Conservation (phyloP, 2,797 vertebrate genomes). For the Chiroxiphia lanceolata region DNA sequence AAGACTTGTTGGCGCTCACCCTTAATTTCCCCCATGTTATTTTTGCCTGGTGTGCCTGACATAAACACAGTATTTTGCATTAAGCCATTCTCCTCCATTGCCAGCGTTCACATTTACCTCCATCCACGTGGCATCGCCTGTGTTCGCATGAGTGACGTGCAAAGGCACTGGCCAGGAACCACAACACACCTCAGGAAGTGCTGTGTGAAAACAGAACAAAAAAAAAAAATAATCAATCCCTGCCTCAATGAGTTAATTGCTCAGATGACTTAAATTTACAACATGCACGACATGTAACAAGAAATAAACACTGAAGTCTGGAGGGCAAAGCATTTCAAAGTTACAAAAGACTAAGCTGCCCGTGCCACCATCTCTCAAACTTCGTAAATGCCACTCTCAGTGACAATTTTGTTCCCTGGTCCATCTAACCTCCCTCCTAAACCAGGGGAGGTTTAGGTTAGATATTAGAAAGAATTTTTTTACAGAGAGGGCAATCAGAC, state of each 20-base stretch:
- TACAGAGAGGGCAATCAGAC: too few relatives aligned
- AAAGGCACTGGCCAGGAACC: not conserved
- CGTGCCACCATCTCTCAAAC: accelerated
- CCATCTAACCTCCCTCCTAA: too few relatives aligned
- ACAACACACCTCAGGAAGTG: not conserved
- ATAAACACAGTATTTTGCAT: not conserved
- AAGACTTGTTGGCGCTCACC: not conserved
- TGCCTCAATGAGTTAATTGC: not conserved
- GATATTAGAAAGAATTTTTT: too few relatives aligned
- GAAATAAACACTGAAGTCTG: not conserved
- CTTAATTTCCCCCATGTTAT: not conserved
- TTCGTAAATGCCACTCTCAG: not conserved
- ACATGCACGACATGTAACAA: not conserved
- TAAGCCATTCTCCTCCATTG: not conserved
- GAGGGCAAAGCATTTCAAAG: not conserved
- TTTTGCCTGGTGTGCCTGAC: not conserved
- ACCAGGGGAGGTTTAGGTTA: too few relatives aligned
- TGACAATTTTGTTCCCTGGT: not conserved
- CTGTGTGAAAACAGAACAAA: not conserved
- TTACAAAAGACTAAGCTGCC: not conserved
- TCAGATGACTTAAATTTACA: not conserved
- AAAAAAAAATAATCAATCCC: not conserved
- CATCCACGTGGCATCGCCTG: accelerated
- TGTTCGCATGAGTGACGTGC: accelerated
- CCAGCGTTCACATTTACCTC: not conserved